Conservation (phyloP, 2,113 vertebrate genomes). For the Asarcornis scutulata region DNA sequence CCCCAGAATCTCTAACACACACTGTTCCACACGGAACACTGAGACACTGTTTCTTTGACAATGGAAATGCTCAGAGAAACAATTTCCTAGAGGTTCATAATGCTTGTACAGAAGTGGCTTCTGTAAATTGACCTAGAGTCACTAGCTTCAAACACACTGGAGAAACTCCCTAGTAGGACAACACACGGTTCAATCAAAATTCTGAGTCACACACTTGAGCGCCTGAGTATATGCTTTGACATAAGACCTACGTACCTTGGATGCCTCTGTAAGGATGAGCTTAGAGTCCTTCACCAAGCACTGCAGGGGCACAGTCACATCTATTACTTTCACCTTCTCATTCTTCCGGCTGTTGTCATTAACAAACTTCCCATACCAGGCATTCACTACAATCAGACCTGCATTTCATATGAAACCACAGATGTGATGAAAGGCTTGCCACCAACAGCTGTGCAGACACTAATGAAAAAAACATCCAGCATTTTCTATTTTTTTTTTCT, state of each 20-base stretch:
- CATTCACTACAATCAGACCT: slow-evolving; percentile 96
- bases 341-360: slow-evolving; percentile 92
- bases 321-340: slow-evolving; percentile 94
- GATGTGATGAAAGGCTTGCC: background rate
- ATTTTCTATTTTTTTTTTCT: background rate
- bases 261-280: slow-evolving; percentile 95
- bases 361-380: slow-evolving; percentile 99
- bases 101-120: background rate
- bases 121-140: background rate
- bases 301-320: slow-evolving; percentile 95
- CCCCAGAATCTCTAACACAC: background rate
- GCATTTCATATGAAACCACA: background rate
- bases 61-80: background rate
- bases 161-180: background rate
- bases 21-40: rapidly evolving
- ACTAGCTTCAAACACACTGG: background rate
- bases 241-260: slow-evolving; percentile 81
- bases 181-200: rapidly evolving
- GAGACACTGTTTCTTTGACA: background rate
- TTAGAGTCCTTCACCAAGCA: slow-evolving; percentile 99
- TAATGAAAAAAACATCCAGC: background rate
- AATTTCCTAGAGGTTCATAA: background rate
- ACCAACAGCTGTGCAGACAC: background rate
- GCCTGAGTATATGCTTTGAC: background rate
- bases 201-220: background rate